phyloP scores from a whole-genome alignment of 2,888 invertebrate genomes.

The Heliconius hortense region DNA sequence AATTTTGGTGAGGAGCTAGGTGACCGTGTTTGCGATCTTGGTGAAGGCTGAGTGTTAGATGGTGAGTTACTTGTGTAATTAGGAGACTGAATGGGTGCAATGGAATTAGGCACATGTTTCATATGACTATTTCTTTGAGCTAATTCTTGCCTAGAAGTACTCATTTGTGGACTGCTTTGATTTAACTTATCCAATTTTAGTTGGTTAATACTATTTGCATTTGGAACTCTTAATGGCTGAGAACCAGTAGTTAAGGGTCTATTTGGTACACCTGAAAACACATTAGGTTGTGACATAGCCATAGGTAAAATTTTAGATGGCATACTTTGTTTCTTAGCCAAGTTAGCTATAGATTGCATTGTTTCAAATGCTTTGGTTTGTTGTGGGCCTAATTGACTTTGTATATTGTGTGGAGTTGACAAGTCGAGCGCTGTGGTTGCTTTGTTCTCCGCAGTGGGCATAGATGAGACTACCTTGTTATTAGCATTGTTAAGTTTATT shows the following conservation, averaged over 20 bases:
- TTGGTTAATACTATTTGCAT: constrained; percentile 60
- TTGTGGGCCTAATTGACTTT: constrained; percentile 68
- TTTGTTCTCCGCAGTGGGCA: constrained; percentile 58
- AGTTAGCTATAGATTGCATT: constrained; percentile 79
- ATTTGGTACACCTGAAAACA: constrained; percentile 60
- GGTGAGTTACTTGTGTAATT: constrained; percentile 60
- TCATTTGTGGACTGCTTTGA: constrained; percentile 52
- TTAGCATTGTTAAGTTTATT: constrained; percentile 60
- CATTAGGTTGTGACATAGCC: constrained; percentile 59
- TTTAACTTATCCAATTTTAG: constrained; percentile 64
- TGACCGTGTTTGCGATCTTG: constrained; percentile 74
- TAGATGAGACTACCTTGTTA: constrained; percentile 56
- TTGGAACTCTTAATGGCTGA: constrained; percentile 65
- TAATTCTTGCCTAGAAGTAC: constrained; percentile 57
- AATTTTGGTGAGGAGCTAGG: constrained; percentile 79
- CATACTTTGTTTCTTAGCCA: constrained; percentile 75
- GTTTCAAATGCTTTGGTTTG: constrained; percentile 77
- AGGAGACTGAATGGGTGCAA: constrained; percentile 55
- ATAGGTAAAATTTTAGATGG: constrained; percentile 61
- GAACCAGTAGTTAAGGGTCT: constrained; percentile 56
- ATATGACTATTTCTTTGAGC: constrained; percentile 55
- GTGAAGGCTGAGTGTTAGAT: constrained; percentile 63
- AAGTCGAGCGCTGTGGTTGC: constrained; percentile 72
- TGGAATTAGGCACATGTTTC: constrained; percentile 55
- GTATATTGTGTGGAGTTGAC: constrained; percentile 73